phyloP scores from a whole-genome alignment of 2,888 invertebrate species.

The Flexamia atlantica region DNA sequence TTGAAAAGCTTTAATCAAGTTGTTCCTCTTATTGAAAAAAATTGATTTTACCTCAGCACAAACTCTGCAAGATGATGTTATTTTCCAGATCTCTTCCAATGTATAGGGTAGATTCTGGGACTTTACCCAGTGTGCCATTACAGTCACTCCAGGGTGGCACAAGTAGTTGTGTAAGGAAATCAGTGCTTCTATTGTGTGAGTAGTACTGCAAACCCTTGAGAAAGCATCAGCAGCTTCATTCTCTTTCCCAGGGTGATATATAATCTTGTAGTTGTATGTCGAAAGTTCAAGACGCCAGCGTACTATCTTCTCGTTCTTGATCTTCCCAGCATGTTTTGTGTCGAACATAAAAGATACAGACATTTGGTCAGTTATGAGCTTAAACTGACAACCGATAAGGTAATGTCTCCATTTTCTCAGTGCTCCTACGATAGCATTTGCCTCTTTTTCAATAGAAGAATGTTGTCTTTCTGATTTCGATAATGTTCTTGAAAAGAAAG shows the following conservation, averaged over 20 bases:
- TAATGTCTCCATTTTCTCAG: constrained; percentile 48
- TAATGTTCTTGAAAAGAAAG: constrained; percentile 49
- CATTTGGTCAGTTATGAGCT: not conserved
- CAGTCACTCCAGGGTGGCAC: constrained; percentile 66
- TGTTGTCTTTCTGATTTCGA: not conserved
- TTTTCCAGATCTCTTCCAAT: constrained; percentile 65
- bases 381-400: constrained; percentile 27
- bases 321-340: not conserved
- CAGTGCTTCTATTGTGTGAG: not conserved
- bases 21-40: constrained; percentile 19
- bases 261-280: constrained; percentile 26
- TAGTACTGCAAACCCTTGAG: not conserved
- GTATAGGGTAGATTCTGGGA: too few species aligned
- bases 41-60: too few species aligned
- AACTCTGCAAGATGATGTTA: constrained; percentile 63
- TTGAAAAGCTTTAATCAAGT: constrained; percentile 34
- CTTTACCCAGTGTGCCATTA: constrained; percentile 67
- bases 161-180: constrained; percentile 61
- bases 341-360: constrained; percentile 52
- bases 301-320: constrained; percentile 52
- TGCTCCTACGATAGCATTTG: constrained; percentile 55
- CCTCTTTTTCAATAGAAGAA: constrained; percentile 54
- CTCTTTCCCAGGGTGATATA: constrained; percentile 25
- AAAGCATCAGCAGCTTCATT: constrained; percentile 29
- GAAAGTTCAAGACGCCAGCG: constrained; percentile 51